A percentile compares a stretch with the other conserved stretches of the same genome.
phyloP scores from a whole-genome alignment of 2,888 invertebrate genomes.

The Cosmia trapezina region DNA sequence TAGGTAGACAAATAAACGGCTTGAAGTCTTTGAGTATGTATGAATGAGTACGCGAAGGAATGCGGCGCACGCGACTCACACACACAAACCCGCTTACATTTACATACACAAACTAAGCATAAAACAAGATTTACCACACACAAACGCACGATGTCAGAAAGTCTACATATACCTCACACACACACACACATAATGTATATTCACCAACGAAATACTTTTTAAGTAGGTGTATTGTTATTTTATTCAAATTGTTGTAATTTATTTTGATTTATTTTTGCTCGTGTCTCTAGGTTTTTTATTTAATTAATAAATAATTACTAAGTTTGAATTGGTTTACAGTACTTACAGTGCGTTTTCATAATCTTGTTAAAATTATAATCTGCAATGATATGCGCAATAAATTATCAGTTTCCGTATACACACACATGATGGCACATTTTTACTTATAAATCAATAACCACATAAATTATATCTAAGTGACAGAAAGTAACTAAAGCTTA shows the following conservation, averaged over 20 bases:
- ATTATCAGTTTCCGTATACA: not conserved
- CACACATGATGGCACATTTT: not conserved
- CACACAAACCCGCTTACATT: constrained; percentile 67
- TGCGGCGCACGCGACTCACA: constrained; percentile 85
- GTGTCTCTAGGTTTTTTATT: constrained; percentile 56
- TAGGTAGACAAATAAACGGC: constrained; percentile 75
- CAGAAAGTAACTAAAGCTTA: not conserved
- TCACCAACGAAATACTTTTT: constrained; percentile 71
- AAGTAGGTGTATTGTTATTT: constrained; percentile 72
- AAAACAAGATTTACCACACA: constrained; percentile 81
- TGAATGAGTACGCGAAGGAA: constrained; percentile 87
- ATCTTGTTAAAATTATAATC: constrained; percentile 33
- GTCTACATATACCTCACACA: constrained; percentile 64
- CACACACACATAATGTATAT: constrained; percentile 74
- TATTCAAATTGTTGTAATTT: constrained; percentile 69
- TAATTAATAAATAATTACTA: constrained; percentile 54
- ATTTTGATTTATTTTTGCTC: constrained; percentile 64
- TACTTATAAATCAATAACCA: constrained; percentile 3
- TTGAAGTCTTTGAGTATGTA: constrained; percentile 77
- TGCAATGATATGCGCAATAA: constrained; percentile 22
- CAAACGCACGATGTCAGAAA: constrained; percentile 62
- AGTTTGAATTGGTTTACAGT: constrained; percentile 21
- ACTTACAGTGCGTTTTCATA: constrained; percentile 24
- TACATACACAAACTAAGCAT: constrained; percentile 67
- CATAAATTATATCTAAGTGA: not conserved